Base-by-base conservation (phyloP, 1,140 invertebrate genomes). In the Hirudo medicinalis region DNA sequence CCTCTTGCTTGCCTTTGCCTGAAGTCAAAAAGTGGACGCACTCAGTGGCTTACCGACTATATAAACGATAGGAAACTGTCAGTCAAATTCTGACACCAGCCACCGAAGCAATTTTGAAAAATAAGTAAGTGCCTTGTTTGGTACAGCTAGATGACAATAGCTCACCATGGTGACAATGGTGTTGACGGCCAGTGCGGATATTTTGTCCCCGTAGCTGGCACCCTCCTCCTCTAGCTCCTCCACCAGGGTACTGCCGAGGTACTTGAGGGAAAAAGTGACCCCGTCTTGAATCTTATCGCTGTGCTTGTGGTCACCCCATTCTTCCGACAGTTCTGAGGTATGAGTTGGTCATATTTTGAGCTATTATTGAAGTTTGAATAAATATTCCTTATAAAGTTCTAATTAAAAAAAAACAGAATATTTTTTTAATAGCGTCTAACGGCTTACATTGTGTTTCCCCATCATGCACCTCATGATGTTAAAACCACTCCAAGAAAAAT, bases 191-290 rank as follows among this genome's bases (percentile, higher is more conserved):
- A 88, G 86, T 9, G 87, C 84, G 27, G 86, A 89, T 32, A 85
- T 82, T 73, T 85, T 85, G 75, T 87, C 85, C 69, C 78, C 78
- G 74, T 80, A 80, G 29, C 77, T 79, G 27, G 78, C 72, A 25
- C 84, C 86, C 55, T 78, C 76, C 60, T 77, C 74, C 22, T 82
- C 84, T 15, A 86, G 82, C 73, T 87, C 85, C 75, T 89, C 87
- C 36, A 89, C 87, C 27, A 87, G 80, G 32, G 86, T 88, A 73
- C 85, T 87, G 22, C 88, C 89, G 68, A 90, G 82, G 80, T 89
- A 89, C 82, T 89, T 89, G 71, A 89, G 82, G 79, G 86, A 85
- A 79, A 88, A 89, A 49, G 86, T 86, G 43, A 89, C 79, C 70
- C 86, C 80, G 78, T 86, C 83, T 70, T 85, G 84, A 11, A 77